These are phyloP conservation scores for Nymphalis polychloros DNA, from an alignment of 2,888 invertebrate genomes.

Conservation along the genomic window DNA sequence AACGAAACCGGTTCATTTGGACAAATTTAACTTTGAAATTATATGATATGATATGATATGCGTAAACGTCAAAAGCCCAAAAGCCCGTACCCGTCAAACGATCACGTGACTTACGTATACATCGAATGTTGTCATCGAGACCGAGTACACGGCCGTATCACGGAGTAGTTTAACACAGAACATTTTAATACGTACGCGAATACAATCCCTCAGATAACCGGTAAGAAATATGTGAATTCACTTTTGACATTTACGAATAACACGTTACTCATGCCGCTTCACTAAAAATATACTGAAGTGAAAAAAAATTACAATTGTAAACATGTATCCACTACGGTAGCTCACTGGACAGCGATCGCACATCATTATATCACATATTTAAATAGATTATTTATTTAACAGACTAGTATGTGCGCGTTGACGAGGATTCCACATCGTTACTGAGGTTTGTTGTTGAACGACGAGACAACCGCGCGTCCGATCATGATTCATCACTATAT, in stretches of 20 bases:
- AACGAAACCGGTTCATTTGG: constrained; percentile 58
- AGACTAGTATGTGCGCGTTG: constrained; percentile 51
- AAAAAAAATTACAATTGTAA: constrained; percentile 77
- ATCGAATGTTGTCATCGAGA: constrained; percentile 67
- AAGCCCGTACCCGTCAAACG: constrained; percentile 41
- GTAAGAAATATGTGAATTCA: constrained; percentile 53
- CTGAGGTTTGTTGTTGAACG: constrained; percentile 69
- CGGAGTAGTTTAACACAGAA: constrained; percentile 70
- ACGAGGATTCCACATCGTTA: constrained; percentile 60
- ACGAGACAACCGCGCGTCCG: constrained; percentile 65
- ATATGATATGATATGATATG: constrained; percentile 45
- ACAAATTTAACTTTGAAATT: constrained; percentile 43
- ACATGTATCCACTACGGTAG: constrained; percentile 73
- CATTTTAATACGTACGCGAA: constrained; percentile 50
- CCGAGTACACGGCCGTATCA: constrained; percentile 71
- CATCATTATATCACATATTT: constrained; percentile 79
- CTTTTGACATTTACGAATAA: constrained; percentile 77
- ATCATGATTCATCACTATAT: constrained; percentile 73
- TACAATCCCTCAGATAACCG: constrained; percentile 44
- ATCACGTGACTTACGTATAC: constrained; percentile 67
- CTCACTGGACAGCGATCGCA: constrained; percentile 72
- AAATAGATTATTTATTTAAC: constrained; percentile 75
- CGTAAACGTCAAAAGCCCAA: constrained; percentile 73
- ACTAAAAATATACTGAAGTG: constrained; percentile 77
- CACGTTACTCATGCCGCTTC: constrained; percentile 73